These are phyloP conservation scores for Empis livida DNA, from an alignment of 2,888 invertebrate genomes.

Conservation along the genomic window DNA sequence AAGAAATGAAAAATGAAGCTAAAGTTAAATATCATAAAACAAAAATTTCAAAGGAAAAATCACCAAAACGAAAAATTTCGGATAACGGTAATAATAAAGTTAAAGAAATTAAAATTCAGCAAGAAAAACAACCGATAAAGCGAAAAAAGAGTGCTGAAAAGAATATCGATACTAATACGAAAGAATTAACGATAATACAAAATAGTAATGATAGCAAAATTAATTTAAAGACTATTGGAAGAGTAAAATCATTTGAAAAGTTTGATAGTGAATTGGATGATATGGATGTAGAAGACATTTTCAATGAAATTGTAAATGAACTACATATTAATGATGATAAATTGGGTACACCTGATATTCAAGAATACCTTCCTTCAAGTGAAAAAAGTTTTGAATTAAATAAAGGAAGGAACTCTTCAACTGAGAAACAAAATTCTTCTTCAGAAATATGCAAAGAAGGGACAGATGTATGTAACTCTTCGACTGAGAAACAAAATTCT, in stretches of 20 bases:
- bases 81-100: background rate
- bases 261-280: constrained; percentile 7
- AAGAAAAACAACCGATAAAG: background rate
- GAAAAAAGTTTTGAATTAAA: too few relatives aligned
- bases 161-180: background rate
- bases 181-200: background rate
- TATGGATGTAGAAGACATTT: constrained; percentile 21
- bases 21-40: background rate
- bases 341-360: too few relatives aligned
- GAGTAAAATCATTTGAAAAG: too few relatives aligned
- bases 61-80: too few relatives aligned
- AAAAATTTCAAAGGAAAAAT: background rate
- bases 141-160: background rate
- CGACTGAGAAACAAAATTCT: too few relatives aligned
- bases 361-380: too few relatives aligned
- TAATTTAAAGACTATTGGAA: background rate
- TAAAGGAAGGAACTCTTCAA: too few relatives aligned
- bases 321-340: too few relatives aligned
- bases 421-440: too few relatives aligned
- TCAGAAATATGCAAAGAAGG: too few relatives aligned
- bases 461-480: too few relatives aligned
- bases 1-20: background rate
- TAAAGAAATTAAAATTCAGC: background rate
- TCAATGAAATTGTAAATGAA: constrained; percentile 20
- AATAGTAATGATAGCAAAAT: background rate